Evolutionary conservation across 2,113 vertebrate genomes (phyloP), one percentile per base, ranked within the genome.

Genomic region (Ahaetulla prasina): DNA sequence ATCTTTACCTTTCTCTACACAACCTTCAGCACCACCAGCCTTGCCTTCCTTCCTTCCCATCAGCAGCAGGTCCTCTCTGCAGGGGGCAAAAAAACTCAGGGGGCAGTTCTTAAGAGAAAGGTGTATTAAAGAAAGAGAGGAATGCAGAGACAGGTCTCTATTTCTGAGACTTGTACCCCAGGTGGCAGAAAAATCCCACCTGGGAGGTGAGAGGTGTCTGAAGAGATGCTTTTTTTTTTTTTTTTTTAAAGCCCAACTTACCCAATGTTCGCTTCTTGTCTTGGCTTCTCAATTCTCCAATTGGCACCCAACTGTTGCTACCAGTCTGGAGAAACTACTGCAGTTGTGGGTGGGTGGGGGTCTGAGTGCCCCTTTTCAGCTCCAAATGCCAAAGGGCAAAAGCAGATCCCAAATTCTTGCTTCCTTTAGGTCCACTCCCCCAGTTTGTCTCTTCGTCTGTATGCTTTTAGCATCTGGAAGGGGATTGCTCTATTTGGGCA

Each of bases 301-400:
- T 96, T 50, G 95, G 95, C 96, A 95, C 96, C 93, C 97, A 98
- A 97, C 97, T 98, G 98, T 97, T 98, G 97, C 97, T 97, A 94
- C 96, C 89, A 91, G 35, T 88, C 94, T 89, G 10, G 85, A 93
- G 87, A 92, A 95, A 63, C 80, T 1, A 93, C 92, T 90, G 92
- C 89, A 50, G 92, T 94, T 43, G 90, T 54, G 39, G 63, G n/a
- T n/a, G n/a, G n/a, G n/a, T n/a, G n/a, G 80, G 23, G 8, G 54
- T 53, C 55, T 60, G 11, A 30, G 55, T 89, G 54, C 16, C 88
- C 92, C 85, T 93, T 12, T 85, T 88, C 43, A 47, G 53, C 86
- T 87, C 90, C 11, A 39, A 74, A 2, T 43, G 11, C 85, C n/a
- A 11, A 89, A 91, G 87, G 45, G 87, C 47, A 53, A 35, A 53